A percentile compares a stretch with the other conserved stretches of the same genome.
These are phyloP conservation scores for Empidonax traillii DNA, from an alignment of 2,113 vertebrate genomes.

Conservation along the genomic window DNA sequence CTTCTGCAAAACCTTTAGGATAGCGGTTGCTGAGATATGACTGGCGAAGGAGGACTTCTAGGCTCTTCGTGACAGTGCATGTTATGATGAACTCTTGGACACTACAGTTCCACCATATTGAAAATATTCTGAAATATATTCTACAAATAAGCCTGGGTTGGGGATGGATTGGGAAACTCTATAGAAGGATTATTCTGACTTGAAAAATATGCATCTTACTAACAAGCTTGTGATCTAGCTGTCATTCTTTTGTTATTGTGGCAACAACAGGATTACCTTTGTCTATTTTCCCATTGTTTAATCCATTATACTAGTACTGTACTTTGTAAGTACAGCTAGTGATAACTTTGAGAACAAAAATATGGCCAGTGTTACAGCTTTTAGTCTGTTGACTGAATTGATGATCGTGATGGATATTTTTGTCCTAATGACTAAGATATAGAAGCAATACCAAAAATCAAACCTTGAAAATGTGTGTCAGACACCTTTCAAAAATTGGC, in stretches of 20 bases:
- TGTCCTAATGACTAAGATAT: slow-evolving; percentile 57
- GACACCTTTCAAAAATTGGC: slow-evolving; percentile 52
- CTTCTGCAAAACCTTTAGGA: slow-evolving; percentile 61
- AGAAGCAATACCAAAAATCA: slow-evolving; percentile 73
- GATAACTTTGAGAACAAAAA: slow-evolving; percentile 73
- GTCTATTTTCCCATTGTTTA: slow-evolving; percentile 60
- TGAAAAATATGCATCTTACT: slow-evolving; percentile 74
- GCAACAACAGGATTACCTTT: slow-evolving; percentile 70
- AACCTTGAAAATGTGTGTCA: slow-evolving; percentile 32
- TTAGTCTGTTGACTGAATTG: slow-evolving; percentile 34
- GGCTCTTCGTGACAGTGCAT: slow-evolving; percentile 55
- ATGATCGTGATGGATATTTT: slow-evolving; percentile 34
- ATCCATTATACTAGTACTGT: slow-evolving; percentile 70
- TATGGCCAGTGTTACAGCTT: slow-evolving; percentile 72
- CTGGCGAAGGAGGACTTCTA: slow-evolving; percentile 53
- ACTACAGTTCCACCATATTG: slow-evolving; percentile 68
- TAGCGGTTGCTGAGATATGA: slow-evolving; percentile 55
- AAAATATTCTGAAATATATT: slow-evolving; percentile 66
- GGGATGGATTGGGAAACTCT: slow-evolving; percentile 54
- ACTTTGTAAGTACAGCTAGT: slow-evolving; percentile 78
- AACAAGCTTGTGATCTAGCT: slow-evolving; percentile 76
- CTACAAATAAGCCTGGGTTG: slow-evolving; percentile 58
- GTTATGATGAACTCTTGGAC: slow-evolving; percentile 72
- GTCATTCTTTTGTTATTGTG: slow-evolving; percentile 75
- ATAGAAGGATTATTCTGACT: slow-evolving; percentile 71